Base-by-base conservation (phyloP, 1,140 invertebrate genomes). In the Antheraea mylitta region DNA sequence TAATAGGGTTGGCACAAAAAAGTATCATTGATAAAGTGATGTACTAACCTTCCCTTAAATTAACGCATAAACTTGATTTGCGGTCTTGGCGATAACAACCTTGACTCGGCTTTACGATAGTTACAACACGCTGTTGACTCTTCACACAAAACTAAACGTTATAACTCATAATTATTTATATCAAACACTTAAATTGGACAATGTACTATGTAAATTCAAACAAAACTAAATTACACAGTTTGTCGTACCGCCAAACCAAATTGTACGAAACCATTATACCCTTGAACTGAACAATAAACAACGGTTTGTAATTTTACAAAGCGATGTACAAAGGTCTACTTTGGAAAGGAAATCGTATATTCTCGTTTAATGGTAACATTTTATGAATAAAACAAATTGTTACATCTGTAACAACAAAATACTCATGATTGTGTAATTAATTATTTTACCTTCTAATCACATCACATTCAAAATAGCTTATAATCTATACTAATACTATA, bases 91-190 rank as follows among this genome's bases (percentile, higher is more conserved):
- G 45, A 1, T 22, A 30, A 22, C 19, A 53, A 38, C 71, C 67
- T 72, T 72, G 71, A 65, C 71, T 72, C n/a, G 64, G 4, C 13
- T 53, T 30, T 30, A 30, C 22, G 22, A 30, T 4, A 30, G 22
- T 4, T 30, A 30, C 38, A 7, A 42, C 38, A 42, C 38, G 38
- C 30, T 65, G 66, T 68, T 64, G 66, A 67, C 70, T 68, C 60
- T 72, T 68, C 70, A 72, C 67, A 67, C 67, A 61, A 61, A 68
- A 72, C 48, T 66, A 68, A 68, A 64, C 45, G 53, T 68, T 60
- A 62, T 13, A 38, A 65, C 48, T 72, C 68, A 16, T 53, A 53
- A 53, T 53, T 53, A 53, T 53, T 53, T 53, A 53, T 16, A 53
- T 53, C 45, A 9, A 53, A 65, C 64, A 16, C 9, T 48, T 65